A percentile compares a stretch with the other conserved stretches of the same genome.
These are phyloP conservation scores for Drosophila tani DNA, from an alignment of 1,140 invertebrate species.

Conservation along the genomic window DNA sequence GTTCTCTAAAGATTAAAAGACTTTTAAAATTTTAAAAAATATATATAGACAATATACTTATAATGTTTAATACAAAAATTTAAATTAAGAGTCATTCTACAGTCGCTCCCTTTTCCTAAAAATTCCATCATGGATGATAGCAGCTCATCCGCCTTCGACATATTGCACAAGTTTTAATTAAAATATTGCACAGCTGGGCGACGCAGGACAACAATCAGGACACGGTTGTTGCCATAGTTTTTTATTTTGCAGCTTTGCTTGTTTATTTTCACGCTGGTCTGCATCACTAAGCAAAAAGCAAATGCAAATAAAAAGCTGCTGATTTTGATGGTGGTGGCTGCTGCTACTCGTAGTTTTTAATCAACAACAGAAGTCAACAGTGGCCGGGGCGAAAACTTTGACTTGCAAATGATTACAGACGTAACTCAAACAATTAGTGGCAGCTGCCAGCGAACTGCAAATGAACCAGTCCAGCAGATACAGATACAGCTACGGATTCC, in stretches of 20 bases:
- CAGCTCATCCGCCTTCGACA: constrained; percentile 18
- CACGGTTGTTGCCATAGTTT: constrained; percentile 30
- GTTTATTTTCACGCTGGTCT: constrained; percentile 7
- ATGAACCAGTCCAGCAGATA: constrained; percentile 48
- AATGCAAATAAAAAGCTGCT: constrained; percentile 53
- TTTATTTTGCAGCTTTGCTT: constrained; percentile 11
- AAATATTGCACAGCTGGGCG: constrained; percentile 60
- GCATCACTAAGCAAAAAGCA: constrained; percentile 57
- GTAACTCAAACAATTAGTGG: constrained; percentile 83
- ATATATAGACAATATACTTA: not conserved
- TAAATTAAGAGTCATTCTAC: not conserved
- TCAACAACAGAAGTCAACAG: constrained; percentile 78
- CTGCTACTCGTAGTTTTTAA: constrained; percentile 59
- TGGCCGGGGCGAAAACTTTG: constrained; percentile 62
- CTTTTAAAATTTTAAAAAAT: not conserved
- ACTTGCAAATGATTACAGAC: constrained; percentile 83
- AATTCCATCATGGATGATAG: constrained; percentile 10
- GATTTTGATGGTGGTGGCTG: constrained; percentile 16
- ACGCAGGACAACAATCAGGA: constrained; percentile 48
- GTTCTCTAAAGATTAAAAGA: too few relatives aligned
- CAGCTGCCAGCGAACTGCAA: constrained; percentile 71
- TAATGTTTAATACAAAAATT: too few relatives aligned
- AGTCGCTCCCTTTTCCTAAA: not conserved
- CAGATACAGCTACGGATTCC: constrained; percentile 4
- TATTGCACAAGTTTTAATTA: constrained; percentile 76